Conservation (phyloP, 1,140 invertebrate genomes). For the Meloidogyne floridensis region DNA sequence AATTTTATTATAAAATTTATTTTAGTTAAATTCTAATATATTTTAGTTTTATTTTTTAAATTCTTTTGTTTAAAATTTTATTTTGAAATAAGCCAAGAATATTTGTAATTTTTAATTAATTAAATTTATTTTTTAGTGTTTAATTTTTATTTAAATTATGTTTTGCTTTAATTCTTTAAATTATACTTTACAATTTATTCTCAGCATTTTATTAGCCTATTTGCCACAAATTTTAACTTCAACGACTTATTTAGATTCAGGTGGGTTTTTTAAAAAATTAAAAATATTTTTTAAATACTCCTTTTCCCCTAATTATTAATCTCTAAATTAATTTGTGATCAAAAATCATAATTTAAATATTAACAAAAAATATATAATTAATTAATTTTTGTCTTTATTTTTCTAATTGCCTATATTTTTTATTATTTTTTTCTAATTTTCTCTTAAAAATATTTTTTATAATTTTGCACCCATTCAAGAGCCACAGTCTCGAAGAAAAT, state of each 20-base stretch:
- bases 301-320: too few species aligned
- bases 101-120: too few species aligned
- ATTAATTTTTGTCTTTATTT: background rate
- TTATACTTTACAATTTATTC: background rate
- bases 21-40: too few species aligned
- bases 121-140: too few species aligned
- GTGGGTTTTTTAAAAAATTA: background rate
- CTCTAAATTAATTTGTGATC: background rate
- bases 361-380: background rate
- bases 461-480: background rate
- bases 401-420: background rate
- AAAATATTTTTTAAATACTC: too few species aligned
- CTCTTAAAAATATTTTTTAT: background rate
- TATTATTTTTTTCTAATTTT: background rate
- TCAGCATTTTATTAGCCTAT: background rate
- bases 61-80: too few species aligned
- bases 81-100: too few species aligned
- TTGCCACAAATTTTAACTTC: background rate
- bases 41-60: too few species aligned
- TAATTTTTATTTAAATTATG: background rate
- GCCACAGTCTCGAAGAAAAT: too few species aligned
- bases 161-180: background rate
- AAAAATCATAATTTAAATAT: background rate
- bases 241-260: background rate
- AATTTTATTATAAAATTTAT: too few species aligned